Evolutionary conservation across 2,797 vertebrate species (phyloP).

Genomic region (Prunella strophiata): DNA sequence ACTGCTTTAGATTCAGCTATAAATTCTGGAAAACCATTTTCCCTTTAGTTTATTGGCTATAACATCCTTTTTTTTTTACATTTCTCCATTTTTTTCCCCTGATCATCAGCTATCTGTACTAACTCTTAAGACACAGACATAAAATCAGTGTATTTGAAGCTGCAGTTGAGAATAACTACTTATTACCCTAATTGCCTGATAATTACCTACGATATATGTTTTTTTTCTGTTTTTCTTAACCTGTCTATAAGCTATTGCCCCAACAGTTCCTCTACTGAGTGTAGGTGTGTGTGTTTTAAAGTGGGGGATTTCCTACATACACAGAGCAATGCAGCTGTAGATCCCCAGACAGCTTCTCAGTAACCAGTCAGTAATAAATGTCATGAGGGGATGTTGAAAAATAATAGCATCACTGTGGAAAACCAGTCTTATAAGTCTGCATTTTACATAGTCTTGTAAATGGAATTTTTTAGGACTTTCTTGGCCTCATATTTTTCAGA

Average conservation of each 20-base stretch:
- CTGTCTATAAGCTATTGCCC: background rate
- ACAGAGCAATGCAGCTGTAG: background rate
- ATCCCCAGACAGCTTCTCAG: background rate
- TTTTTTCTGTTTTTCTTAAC: background rate
- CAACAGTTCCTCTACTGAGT: background rate
- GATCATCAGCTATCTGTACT: background rate
- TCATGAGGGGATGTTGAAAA: background rate
- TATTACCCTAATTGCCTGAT: background rate
- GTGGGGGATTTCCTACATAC: background rate
- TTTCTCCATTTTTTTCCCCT: background rate
- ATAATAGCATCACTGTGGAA: background rate
- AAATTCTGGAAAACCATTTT: background rate
- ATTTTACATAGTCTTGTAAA: background rate
- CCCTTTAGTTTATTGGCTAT: background rate
- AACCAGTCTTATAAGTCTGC: background rate
- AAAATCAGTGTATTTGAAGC: background rate
- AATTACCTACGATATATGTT: rapidly evolving
- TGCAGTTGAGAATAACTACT: background rate
- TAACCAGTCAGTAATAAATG: background rate
- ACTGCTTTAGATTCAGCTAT: background rate
- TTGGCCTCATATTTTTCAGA: background rate
- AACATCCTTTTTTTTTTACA: background rate
- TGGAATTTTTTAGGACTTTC: background rate
- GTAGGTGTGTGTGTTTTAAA: background rate
- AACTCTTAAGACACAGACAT: background rate